phyloP scores from a whole-genome alignment of 1,140 invertebrate genomes.

The Glossosoma conforme region DNA sequence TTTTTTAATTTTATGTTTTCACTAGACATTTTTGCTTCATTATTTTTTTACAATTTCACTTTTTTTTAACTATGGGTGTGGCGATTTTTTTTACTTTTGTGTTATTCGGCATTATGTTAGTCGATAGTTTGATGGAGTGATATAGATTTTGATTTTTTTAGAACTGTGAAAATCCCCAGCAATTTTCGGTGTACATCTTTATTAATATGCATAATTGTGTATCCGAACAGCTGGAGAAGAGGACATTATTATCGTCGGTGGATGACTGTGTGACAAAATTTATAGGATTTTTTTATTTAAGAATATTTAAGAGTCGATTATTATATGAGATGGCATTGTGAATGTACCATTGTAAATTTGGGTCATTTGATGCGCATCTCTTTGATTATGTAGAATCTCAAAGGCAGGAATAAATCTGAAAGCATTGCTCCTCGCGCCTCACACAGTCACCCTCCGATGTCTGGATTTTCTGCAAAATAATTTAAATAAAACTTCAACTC shows the following conservation, averaged over 20 bases:
- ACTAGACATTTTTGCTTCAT: conserved; percentile 31
- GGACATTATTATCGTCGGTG: too few relatives aligned
- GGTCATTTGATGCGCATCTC: conserved; percentile 7
- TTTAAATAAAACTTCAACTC: conserved; percentile 31
- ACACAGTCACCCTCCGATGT: conserved; percentile 3
- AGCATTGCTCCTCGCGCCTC: conserved; percentile 1
- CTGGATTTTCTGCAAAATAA: conserved; percentile 17
- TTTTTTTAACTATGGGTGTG: conserved; percentile 22
- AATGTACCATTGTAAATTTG: not conserved
- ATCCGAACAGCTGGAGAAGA: too few relatives aligned
- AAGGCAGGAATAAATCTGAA: conserved; percentile 4
- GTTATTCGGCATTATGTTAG: conserved; percentile 25
- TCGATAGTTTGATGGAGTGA: conserved; percentile 28
- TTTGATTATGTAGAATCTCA: conserved; percentile 10
- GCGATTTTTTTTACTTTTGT: conserved; percentile 18
- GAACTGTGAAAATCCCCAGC: too few relatives aligned
- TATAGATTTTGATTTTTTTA: conserved; percentile 24
- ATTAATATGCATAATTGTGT: too few relatives aligned
- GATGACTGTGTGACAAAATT: too few relatives aligned
- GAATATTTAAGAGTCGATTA: too few relatives aligned
- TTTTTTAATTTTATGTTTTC: conserved; percentile 26
- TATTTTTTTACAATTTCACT: conserved; percentile 25
- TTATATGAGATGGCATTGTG: too few relatives aligned
- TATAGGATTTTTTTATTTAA: too few relatives aligned
- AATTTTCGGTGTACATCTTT: too few relatives aligned